Evolutionary conservation across 2,888 invertebrate species (phyloP).

Genomic region (Lapara coniferarum): DNA sequence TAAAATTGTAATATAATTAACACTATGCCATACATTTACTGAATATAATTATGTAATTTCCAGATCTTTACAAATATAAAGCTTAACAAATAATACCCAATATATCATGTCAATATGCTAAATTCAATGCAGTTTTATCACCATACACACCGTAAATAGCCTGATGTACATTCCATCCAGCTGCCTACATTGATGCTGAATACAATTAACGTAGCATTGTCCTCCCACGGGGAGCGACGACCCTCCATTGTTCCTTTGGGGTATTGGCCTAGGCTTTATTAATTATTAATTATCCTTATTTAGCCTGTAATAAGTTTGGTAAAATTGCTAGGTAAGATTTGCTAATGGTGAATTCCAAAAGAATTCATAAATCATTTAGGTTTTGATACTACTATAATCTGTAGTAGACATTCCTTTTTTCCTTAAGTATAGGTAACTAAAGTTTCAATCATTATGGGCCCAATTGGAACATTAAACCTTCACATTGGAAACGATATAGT

Average conservation of each 20-base stretch:
- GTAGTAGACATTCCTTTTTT: too few relatives aligned
- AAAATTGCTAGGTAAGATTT: neutral
- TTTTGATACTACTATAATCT: too few relatives aligned
- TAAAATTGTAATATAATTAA: too few relatives aligned
- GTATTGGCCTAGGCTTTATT: conserved; percentile 19
- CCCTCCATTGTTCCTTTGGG: conserved; percentile 41
- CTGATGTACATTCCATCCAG: conserved; percentile 10
- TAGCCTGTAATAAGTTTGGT: neutral
- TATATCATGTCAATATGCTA: conserved; percentile 24
- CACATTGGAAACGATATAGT: too few relatives aligned
- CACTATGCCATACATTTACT: too few relatives aligned
- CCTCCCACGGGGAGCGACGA: conserved; percentile 70
- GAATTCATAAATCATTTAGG: too few relatives aligned
- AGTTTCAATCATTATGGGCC: too few relatives aligned
- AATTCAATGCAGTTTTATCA: conserved; percentile 11
- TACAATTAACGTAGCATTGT: conserved; percentile 39
- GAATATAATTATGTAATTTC: too few relatives aligned
- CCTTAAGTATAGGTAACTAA: too few relatives aligned
- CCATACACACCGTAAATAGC: neutral
- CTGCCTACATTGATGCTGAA: conserved; percentile 13
- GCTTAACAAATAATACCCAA: neutral
- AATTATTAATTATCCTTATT: conserved; percentile 15
- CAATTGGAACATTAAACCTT: too few relatives aligned
- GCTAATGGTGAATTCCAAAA: too few relatives aligned
- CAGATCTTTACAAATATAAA: neutral